Percentiles rank a stretch among this genome's conserved stretches.
Conservation (phyloP, 2,797 vertebrate genomes). For the Eutrigla gurnardus region DNA sequence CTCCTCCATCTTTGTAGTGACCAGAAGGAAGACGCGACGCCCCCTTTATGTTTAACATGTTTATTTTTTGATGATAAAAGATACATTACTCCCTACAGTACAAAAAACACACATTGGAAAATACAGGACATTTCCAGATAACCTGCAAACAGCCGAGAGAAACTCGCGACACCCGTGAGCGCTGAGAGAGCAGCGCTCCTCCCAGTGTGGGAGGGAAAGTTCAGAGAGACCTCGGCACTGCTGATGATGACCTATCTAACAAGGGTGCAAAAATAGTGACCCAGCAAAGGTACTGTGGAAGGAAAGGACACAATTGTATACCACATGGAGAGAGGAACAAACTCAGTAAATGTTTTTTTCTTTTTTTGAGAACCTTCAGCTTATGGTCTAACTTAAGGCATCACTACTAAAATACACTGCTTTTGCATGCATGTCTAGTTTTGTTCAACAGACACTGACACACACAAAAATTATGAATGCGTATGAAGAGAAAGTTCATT, state of each 20-base stretch:
- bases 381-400: conserved; percentile 86
- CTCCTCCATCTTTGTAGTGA: not conserved
- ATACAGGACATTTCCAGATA: conserved; percentile 85
- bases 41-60: conserved; percentile 79
- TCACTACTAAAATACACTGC: conserved; percentile 85
- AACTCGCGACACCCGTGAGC: conserved; percentile 74
- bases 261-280: conserved; percentile 83
- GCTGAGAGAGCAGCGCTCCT: conserved; percentile 76
- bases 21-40: conserved; percentile 11
- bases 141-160: conserved; percentile 81
- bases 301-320: conserved; percentile 84
- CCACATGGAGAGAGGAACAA: conserved; percentile 84
- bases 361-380: conserved; percentile 80
- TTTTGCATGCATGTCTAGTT: conserved; percentile 87
- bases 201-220: conserved; percentile 75
- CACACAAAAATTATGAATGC: conserved; percentile 82
- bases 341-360: conserved; percentile 76
- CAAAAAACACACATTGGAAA: conserved; percentile 85
- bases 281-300: conserved; percentile 83
- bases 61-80: conserved; percentile 85
- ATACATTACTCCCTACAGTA: conserved; percentile 87
- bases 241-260: conserved; percentile 83
- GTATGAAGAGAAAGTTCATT: conserved; percentile 78
- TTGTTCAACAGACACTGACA: conserved; percentile 84
- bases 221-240: conserved; percentile 78